phyloP scores from a whole-genome alignment of 2,888 invertebrate genomes.

The Eurytoma californica region DNA sequence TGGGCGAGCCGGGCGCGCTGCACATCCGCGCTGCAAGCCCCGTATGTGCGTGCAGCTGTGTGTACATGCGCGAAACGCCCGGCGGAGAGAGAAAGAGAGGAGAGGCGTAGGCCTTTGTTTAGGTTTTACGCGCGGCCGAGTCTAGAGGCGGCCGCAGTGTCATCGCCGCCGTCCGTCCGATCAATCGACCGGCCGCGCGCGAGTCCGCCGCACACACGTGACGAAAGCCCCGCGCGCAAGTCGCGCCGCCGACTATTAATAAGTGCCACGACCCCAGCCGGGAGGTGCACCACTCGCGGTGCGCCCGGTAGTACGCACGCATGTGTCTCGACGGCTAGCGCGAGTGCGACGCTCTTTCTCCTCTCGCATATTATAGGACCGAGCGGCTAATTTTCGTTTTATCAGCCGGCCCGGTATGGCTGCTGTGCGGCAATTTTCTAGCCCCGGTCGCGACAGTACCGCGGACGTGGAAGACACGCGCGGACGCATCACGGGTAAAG shows the following conservation, averaged over 20 bases:
- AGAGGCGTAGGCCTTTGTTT: constrained; percentile 35
- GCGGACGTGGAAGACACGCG: constrained; percentile 6
- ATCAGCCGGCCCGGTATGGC: constrained; percentile 18
- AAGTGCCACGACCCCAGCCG: not conserved
- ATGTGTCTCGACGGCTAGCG: no score
- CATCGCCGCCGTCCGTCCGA: constrained; percentile 29
- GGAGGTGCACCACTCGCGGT: not conserved
- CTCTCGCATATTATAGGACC: no score
- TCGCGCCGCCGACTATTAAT: not conserved
- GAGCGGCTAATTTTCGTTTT: not conserved
- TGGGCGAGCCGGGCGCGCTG: not conserved
- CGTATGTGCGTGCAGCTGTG: not conserved
- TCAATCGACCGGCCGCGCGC: constrained; percentile 19
- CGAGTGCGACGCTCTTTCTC: no score
- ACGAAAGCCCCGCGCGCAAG: constrained; percentile 2
- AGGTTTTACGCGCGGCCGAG: constrained; percentile 36
- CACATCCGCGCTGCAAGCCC: not conserved
- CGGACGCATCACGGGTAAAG: constrained; percentile 37
- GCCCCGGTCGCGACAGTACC: constrained; percentile 6
- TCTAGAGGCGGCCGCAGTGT: constrained; percentile 7
- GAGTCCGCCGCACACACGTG: not conserved
- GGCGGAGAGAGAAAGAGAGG: not conserved
- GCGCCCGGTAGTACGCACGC: no score
- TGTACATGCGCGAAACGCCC: constrained; percentile 1
- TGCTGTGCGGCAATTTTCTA: constrained; percentile 19